Base-by-base conservation (phyloP, 2,113 vertebrate genomes). In the Lontra canadensis region DNA sequence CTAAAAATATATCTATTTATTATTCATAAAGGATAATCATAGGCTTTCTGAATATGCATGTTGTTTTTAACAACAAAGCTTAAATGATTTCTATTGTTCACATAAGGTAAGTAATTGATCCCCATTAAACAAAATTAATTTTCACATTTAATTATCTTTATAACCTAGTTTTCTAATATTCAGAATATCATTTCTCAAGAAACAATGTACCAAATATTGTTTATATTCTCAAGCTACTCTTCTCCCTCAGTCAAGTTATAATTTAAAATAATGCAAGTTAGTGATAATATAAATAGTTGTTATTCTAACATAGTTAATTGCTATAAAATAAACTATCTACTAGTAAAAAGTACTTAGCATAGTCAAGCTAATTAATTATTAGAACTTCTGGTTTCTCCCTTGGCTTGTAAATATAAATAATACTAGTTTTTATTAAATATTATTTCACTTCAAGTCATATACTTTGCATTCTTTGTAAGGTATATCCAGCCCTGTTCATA, bases 131-230 rank as follows among this genome's bases (percentile, higher is more conserved):
- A 95, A 52, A 95, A 67, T 47, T 92, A 80, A 91, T 80, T 84
- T 55, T 96, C 47, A 85, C 36, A 91, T 92, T 95, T 96, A 87
- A 96, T 89, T 94, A 83, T 81, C 44, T 78, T 86, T 80, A 76
- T 93, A 87, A 65, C 21, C 76, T 73, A 49, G 3, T 63, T 81
- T 26, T 80, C 29, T 95, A 44, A 42, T 47, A 89, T 31, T 89
- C 29, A 80, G 25, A 86, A 47, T 96, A 83, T 69, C 0, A 69
- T 73, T 79, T 84, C 20, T 83, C 42, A 61, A 93, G 74, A 96
- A 87, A 95, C 20, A 84, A 73, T 76, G 25, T 44, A 65, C 82
- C 69, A 79, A 88, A 67, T 79, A 78, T 13, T 25, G 10, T 59
- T 93, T 92, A 47, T 74, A 67, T 73, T 93, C 49, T 86, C 23